Evolutionary conservation across 1,140 invertebrate species (phyloP).

Genomic region (Pseudomyrmex cubaensis): DNA sequence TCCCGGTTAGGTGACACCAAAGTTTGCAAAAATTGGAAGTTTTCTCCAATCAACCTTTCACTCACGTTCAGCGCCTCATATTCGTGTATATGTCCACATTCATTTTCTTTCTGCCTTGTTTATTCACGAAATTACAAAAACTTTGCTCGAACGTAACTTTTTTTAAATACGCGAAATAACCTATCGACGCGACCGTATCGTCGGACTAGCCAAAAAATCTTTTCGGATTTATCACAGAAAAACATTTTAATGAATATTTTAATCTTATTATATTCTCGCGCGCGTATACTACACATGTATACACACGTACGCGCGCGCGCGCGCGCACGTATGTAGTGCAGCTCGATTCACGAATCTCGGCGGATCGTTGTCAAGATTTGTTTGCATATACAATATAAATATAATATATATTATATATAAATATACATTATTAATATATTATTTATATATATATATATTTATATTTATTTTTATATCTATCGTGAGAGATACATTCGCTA

Average conservation of each 20-base stretch:
- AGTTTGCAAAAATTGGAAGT: constrained; percentile 47
- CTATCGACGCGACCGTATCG: constrained; percentile 56
- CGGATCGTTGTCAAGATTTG: background rate
- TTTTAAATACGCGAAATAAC: constrained; percentile 43
- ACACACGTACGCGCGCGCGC: background rate
- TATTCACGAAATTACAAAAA: constrained; percentile 1
- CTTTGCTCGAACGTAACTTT: constrained; percentile 18
- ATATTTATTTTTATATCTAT: background rate
- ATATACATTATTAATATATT: background rate
- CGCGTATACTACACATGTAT: background rate
- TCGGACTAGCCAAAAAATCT: constrained; percentile 62
- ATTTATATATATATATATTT: too few species aligned
- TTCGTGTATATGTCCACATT: constrained; percentile 2
- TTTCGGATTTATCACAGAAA: constrained; percentile 83
- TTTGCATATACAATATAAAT: too few species aligned
- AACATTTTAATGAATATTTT: constrained; percentile 81
- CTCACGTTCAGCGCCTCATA: background rate
- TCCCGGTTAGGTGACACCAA: constrained; percentile 31
- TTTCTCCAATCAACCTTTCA: constrained; percentile 9
- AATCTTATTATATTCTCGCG: constrained; percentile 62
- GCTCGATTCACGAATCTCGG: background rate
- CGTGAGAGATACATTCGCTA: constrained; percentile 20
- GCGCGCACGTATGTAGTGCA: background rate
- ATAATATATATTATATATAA: too few species aligned
- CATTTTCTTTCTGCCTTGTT: background rate